phyloP scores from a whole-genome alignment of 2,888 invertebrate genomes.

The Torymus aiolomorphi region DNA sequence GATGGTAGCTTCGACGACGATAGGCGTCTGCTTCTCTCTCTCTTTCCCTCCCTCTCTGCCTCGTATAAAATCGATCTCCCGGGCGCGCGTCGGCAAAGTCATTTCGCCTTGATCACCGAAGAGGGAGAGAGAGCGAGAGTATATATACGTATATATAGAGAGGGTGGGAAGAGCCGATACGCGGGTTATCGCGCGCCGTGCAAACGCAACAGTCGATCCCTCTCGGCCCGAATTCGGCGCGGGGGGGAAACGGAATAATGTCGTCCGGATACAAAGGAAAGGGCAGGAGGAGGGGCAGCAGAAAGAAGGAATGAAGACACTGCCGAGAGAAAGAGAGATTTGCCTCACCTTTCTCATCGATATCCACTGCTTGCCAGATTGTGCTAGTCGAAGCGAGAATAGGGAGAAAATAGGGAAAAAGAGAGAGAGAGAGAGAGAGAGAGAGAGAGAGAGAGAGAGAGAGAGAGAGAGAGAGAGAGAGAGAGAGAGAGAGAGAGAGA shows the following conservation, averaged over 20 bases:
- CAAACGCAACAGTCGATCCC: not conserved
- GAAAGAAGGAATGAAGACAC: too few relatives aligned
- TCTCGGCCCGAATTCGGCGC: not conserved
- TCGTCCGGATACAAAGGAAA: not conserved
- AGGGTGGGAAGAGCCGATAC: conserved; percentile 14
- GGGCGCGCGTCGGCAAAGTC: conserved; percentile 16
- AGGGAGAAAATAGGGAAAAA: not conserved
- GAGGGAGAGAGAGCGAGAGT: not conserved
- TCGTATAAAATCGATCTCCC: conserved; percentile 44
- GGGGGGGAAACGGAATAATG: conserved; percentile 22
- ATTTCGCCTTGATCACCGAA: conserved; percentile 39
- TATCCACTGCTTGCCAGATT: too few relatives aligned
- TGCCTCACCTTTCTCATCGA: too few relatives aligned
- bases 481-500: not conserved
- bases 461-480: not conserved
- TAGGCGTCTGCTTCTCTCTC: conserved; percentile 33
- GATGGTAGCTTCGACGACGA: conserved; percentile 34
- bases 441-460: not conserved
- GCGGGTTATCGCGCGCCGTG: conserved; percentile 23
- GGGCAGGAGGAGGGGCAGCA: not conserved
- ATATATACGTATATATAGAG: not conserved
- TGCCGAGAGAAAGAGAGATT: too few relatives aligned
- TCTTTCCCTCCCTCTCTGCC: not conserved
- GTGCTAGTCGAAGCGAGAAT: too few relatives aligned
- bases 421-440: not conserved